A percentile compares a stretch with the other conserved stretches of the same genome.
These are phyloP conservation scores for Heptranchias perlo DNA, from an alignment of 2,113 vertebrate species.

Conservation along the genomic window DNA sequence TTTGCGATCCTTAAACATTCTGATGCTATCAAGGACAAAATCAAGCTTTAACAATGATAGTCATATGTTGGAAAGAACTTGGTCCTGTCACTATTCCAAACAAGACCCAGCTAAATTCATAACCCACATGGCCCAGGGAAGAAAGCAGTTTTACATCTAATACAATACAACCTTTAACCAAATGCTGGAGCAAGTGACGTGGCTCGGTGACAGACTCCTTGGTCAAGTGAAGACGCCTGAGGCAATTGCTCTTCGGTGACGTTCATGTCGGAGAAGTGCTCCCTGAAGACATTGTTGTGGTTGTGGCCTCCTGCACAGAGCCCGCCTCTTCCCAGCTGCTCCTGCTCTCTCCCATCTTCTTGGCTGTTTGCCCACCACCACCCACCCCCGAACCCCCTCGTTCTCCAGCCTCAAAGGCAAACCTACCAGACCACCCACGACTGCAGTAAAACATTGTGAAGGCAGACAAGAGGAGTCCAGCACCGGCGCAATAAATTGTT, in stretches of 20 bases:
- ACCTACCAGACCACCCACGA: background rate
- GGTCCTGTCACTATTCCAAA: background rate
- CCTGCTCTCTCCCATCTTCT: background rate
- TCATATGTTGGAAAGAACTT: background rate
- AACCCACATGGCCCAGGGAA: background rate
- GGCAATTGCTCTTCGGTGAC: background rate
- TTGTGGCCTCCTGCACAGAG: background rate
- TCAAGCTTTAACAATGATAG: background rate
- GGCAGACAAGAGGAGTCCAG: background rate
- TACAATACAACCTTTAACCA: background rate
- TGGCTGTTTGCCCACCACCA: no score
- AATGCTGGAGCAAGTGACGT: background rate
- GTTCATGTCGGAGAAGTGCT: background rate
- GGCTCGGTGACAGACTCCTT: background rate
- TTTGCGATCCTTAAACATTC: background rate
- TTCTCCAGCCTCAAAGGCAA: background rate
- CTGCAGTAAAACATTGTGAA: background rate
- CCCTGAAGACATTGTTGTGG: background rate
- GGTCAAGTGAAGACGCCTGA: background rate
- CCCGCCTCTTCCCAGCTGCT: background rate
- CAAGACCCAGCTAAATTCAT: background rate
- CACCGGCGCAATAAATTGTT: background rate
- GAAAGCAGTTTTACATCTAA: background rate
- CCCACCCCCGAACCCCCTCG: no score
- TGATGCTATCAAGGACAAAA: background rate